These are phyloP conservation scores for Tubulanus polymorphus DNA, from an alignment of 2,888 invertebrate species.

Conservation along the genomic window DNA sequence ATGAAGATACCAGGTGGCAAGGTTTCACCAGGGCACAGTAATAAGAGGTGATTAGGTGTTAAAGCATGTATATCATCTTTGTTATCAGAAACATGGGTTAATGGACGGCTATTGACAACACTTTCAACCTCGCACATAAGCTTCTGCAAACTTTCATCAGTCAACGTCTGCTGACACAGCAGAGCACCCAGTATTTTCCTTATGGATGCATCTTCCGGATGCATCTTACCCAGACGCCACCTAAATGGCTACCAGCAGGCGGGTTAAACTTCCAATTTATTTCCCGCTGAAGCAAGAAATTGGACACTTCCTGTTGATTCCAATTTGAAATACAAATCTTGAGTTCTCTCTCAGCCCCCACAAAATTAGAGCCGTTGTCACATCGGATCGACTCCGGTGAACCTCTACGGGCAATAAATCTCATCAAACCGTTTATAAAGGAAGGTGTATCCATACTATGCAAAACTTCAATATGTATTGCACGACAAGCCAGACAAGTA, in stretches of 20 bases:
- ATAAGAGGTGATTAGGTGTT: constrained; percentile 1
- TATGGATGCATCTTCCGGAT: no score
- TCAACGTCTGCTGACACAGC: not conserved
- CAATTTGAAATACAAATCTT: not conserved
- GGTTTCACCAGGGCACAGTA: not conserved
- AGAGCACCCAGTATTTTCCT: no score
- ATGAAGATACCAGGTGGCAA: not conserved
- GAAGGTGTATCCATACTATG: constrained; percentile 2
- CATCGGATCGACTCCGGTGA: no score
- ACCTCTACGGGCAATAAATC: no score
- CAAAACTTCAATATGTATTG: constrained; percentile 5
- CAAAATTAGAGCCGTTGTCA: not conserved
- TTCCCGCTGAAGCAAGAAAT: not conserved
- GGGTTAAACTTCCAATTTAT: constrained; percentile 2
- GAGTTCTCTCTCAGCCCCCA: not conserved
- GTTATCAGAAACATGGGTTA: not conserved
- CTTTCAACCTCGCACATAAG: not conserved
- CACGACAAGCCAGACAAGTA: constrained; percentile 5
- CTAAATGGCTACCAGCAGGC: not conserved
- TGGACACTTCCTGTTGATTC: not conserved
- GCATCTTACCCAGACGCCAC: constrained; percentile 1
- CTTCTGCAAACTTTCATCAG: not conserved
- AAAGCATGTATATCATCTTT: not conserved
- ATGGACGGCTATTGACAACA: not conserved
- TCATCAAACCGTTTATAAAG: constrained; percentile 10